Evolutionary conservation across 2,888 invertebrate genomes (phyloP), one percentile per base, ranked within the genome.

Genomic region (Leptothorax acervorum): DNA sequence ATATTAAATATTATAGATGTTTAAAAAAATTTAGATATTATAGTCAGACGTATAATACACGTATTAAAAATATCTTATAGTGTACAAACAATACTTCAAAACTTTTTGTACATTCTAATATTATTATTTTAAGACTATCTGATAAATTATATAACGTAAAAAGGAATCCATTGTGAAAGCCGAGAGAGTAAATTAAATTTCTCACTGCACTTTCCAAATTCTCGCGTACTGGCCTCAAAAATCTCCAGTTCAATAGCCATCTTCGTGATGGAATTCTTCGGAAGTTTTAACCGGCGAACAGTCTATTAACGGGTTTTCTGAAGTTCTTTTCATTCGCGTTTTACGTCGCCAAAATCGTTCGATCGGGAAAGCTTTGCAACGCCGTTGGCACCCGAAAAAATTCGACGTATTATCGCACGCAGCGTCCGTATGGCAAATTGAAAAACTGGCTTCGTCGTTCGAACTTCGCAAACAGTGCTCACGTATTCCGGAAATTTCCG

Each of bases 261-360:
- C 28, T 28, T 18, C 28, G n/a, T 62, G 71, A 81, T 81, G 48
- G 60, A 71, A 81, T 81, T 81, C 60, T 81, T 81, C 28, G 79
- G 12, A 81, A 81, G 71, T 81, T 71, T 71, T 62, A 81, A 51
- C 79, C 71, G 9, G 60, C 79, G 39, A 71, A 62, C 71, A 81
- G 71, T 71, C 71, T 81, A 81, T 81, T 81, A 81, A 81, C 71
- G 79, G 60, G 18, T 81, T 76, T 76, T 76, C 79, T 48, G 48
- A 79, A 79, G 79, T 71, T 79, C 71, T 81, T 79, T 81, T 81
- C 79, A 81, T 79, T 79, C 79, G 39, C 79, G 28, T 81, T 81
- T 81, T 39, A 71, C 79, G 60, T 62, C 79, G 31, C 48, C 79
- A 39, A 71, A 81, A 71, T 81, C 79, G 79, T 71, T 81, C 71